These are phyloP conservation scores for Noctua pronuba DNA, from an alignment of 2,888 invertebrate genomes.

Conservation along the genomic window DNA sequence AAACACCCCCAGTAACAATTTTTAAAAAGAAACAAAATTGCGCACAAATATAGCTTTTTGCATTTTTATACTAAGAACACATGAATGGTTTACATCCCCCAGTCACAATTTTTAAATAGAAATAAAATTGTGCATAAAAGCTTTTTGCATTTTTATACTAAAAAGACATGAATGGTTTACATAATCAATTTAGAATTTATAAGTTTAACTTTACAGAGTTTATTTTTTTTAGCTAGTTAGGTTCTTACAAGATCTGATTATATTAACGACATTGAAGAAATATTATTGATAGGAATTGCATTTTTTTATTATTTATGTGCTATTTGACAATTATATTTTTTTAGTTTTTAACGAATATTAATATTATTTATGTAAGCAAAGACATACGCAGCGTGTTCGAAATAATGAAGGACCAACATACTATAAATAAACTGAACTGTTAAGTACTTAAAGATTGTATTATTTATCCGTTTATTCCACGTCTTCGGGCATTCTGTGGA, in stretches of 20 bases:
- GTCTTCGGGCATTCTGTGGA: background rate
- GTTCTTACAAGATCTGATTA: constrained; percentile 57
- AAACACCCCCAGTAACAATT: constrained; percentile 6
- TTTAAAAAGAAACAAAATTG: constrained; percentile 9
- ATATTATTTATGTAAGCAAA: constrained; percentile 39
- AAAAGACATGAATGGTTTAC: constrained; percentile 27
- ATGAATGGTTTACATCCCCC: constrained; percentile 21
- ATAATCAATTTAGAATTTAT: constrained; percentile 35
- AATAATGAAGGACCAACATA: constrained; percentile 60
- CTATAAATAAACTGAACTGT: constrained; percentile 60
- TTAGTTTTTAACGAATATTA: constrained; percentile 36
- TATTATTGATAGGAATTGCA: constrained; percentile 59
- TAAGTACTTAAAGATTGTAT: constrained; percentile 59
- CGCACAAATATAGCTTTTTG: constrained; percentile 55
- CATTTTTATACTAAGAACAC: constrained; percentile 52
- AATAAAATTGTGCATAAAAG: constrained; percentile 44
- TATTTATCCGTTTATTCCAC: constrained; percentile 6
- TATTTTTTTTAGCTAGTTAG: constrained; percentile 40
- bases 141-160: constrained; percentile 56
- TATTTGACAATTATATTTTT: constrained; percentile 35
- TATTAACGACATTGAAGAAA: constrained; percentile 43
- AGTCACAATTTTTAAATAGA: constrained; percentile 12
- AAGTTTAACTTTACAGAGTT: constrained; percentile 55
- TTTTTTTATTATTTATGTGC: constrained; percentile 50
- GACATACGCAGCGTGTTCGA: constrained; percentile 47